These are phyloP conservation scores for Papilio polytes DNA, from an alignment of 1,140 invertebrate species.

Conservation along the genomic window DNA sequence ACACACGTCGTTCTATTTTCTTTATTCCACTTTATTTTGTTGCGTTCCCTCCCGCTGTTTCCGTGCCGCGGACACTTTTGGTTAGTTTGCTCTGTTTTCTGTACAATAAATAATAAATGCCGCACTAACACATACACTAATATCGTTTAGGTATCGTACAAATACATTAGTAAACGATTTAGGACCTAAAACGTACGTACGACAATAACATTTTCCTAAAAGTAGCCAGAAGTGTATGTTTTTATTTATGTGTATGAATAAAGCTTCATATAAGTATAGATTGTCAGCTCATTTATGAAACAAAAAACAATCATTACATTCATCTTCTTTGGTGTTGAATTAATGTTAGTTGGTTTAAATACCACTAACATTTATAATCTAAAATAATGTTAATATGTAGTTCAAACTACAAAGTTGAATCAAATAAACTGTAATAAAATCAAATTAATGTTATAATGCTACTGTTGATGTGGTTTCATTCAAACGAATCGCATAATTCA, in stretches of 20 bases:
- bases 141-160: constrained; percentile 31
- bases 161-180: constrained; percentile 13
- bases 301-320: too few relatives aligned
- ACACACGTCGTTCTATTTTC: constrained; percentile 73
- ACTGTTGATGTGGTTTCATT: constrained; percentile 38
- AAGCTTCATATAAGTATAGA: too few relatives aligned
- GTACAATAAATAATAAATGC: constrained; percentile 81
- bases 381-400: background rate
- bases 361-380: background rate
- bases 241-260: background rate
- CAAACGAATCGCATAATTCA: constrained; percentile 34
- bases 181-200: background rate
- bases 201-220: background rate
- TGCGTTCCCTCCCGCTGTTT: constrained; percentile 75
- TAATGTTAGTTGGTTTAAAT: background rate
- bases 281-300: background rate
- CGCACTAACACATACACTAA: constrained; percentile 48
- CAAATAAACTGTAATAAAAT: background rate
- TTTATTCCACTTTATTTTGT: constrained; percentile 75
- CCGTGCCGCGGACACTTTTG: constrained; percentile 78
- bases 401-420: background rate
- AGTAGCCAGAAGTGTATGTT: background rate
- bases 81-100: constrained; percentile 80
- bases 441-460: constrained; percentile 14
- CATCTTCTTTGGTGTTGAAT: background rate